phyloP scores from a whole-genome alignment of 92 coral and sea anemone species.

The Hydrozoanthus gracilis region DNA sequence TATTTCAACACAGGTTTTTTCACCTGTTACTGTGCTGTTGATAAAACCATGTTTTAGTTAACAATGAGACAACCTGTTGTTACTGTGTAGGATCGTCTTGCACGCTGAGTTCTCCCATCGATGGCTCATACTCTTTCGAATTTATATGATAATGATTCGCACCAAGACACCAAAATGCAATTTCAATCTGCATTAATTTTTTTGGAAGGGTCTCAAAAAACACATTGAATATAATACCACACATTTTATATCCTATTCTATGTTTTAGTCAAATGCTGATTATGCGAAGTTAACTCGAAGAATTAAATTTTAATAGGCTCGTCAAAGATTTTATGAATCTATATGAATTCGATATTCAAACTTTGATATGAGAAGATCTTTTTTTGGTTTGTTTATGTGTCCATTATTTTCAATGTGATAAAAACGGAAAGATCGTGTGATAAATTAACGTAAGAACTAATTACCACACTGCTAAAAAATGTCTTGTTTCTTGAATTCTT shows the following conservation, averaged over 20 bases:
- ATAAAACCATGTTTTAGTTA: conserved; percentile 5
- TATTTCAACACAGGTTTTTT: neutral
- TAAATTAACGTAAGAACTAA: no score
- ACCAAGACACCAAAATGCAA: neutral
- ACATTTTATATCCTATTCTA: no score
- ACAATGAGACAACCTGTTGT: neutral
- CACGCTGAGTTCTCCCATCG: conserved; percentile 15
- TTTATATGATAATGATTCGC: conserved; percentile 8
- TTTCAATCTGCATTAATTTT: neutral
- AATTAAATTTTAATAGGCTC: conserved; percentile 2
- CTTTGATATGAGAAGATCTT: no score
- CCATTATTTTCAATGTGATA: no score
- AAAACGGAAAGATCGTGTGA: no score
- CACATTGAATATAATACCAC: no score
- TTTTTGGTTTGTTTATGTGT: no score
- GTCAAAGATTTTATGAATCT: neutral
- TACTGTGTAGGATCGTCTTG: neutral
- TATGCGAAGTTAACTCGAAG: neutral
- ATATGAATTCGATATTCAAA: no score
- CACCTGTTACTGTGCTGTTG: neutral
- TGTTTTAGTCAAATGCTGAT: no score
- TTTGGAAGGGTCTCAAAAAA: no score
- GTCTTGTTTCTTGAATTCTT: no score
- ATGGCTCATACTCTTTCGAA: conserved; percentile 19
- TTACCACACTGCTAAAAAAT: no score